Evolutionary conservation across 2,113 vertebrate species (phyloP), one percentile per base, ranked within the genome.

Genomic region (Malurus melanocephalus): DNA sequence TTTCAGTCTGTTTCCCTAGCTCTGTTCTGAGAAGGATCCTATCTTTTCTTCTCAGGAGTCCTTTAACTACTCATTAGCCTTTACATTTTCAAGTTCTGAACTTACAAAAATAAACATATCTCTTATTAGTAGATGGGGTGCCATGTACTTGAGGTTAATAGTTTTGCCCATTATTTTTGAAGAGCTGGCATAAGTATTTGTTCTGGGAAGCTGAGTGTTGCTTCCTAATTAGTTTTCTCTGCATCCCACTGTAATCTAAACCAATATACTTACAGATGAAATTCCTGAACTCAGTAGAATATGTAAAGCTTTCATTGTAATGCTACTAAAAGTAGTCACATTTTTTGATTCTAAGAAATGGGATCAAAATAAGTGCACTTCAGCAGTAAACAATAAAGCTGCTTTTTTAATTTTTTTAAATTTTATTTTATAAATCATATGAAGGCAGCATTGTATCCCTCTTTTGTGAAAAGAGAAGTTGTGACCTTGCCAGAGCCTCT

Each of bases 111-210:
- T 72, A 73, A 94, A 91, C 30, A 57, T 51, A 35, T 12, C 16
- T 60, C 53, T 88, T 89, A 51, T 52, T 88, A 91, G 56, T 52
- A 71, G 61, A 86, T 60, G 67, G 52, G 45, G 26, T 77, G 16
- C n/a, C 60, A 60, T 16, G 33, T 93, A 72, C 53, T 92, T 84
- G 42, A 92, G 77, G 74, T 90, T 90, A 90, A 94, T 87, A 86
- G 81, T 92, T 93, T 94, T 92, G 32, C 86, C 69, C 43, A 72
- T 84, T 93, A 86, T 65, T 64, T 93, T 86, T 92, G 49, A 86
- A 93, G 69, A 88, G 42, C 42, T 78, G 53, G 57, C 30, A 6
- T 78, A 75, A 66, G 57, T 78, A 46, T 93, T 94, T 91, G 60
- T 85, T 92, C 85, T 94, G 60, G 43, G 61, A 94, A 91, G 48